Conservation (phyloP, 2,797 vertebrate species). For the Brotogeris chrysoptera region DNA sequence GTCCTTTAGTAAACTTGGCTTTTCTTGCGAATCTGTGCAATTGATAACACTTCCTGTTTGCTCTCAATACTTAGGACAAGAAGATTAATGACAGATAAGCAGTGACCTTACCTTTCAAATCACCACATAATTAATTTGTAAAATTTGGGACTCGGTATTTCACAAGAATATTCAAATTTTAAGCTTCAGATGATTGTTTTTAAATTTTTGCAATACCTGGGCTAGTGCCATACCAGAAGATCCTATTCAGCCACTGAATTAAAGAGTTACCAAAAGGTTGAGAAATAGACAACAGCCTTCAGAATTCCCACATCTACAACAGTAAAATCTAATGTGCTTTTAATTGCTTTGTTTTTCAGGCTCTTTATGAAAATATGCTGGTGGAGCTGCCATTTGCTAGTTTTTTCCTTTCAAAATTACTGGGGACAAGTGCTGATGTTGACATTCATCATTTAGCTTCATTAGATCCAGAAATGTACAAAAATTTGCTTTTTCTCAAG, state of each 20-base stretch:
- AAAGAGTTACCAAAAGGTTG: not conserved
- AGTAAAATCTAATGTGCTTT: not conserved
- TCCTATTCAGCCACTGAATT: not conserved
- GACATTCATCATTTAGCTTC: conserved; percentile 98
- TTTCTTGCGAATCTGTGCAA: not conserved
- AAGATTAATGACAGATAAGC: not conserved
- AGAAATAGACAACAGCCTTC: not conserved
- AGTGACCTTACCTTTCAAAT: not conserved
- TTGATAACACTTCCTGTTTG: not conserved
- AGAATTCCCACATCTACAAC: not conserved
- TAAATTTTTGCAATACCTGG: not conserved
- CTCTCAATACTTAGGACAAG: not conserved
- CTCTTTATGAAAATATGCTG: conserved; percentile 98
- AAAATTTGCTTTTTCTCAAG: conserved; percentile 96
- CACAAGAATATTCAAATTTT: not conserved
- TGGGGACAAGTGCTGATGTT: conserved; percentile 96
- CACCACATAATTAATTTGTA: not conserved
- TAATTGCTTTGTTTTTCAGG: conserved; percentile 74
- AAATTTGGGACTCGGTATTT: not conserved
- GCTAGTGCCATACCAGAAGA: not conserved
- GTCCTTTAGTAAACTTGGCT: not conserved
- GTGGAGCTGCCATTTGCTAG: conserved; percentile 97
- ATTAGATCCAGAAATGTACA: conserved; percentile 95
- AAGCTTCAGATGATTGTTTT: not conserved
- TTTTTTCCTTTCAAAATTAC: conserved; percentile 96